Evolutionary conservation across 2,113 vertebrate genomes (phyloP), one percentile per base, ranked within the genome.

Genomic region (Stigmatopora nigra): DNA sequence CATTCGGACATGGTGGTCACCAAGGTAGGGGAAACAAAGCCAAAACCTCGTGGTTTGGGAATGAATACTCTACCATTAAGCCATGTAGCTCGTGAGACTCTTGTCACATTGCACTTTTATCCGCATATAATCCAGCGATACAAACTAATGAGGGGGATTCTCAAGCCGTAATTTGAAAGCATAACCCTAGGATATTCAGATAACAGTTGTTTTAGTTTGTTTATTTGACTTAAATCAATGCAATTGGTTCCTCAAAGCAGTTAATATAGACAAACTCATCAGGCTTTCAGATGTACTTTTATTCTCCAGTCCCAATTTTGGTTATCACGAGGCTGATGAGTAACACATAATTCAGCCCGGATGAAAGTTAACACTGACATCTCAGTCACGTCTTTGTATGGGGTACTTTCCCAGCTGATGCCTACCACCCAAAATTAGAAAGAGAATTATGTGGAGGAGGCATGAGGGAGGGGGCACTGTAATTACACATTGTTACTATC

Each of bases 401-500:
- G 67, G 84, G 83, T 82, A 82, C 82, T 87, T 82, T 86, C 85
- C 84, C 78, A 75, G 59, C 75, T 67, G 58, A 72, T 75, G 71
- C 62, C 68, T 61, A 63, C 20, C 58, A 60, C 70, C 67, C 57
- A 15, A 15, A 25, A 75, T 58, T 48, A 78, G 68, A 88, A 86
- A 80, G 76, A 80, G 67, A 74, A 78, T 77, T 84, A 87, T 82
- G 77, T 75, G 75, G 62, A 64, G 17, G 47, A 55, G 57, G 12
- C 52, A 63, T 65, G 58, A 47, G 78, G 56, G 45, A 65, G 68
- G 59, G 63, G 64, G 80, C 76, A 68, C 78, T 75, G 71, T 71
- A 87, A 85, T 87, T 83, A 85, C 78, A 88, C 84, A 86, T 87
- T 65, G 65, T 79, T 63, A 74, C 84, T 88, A 84, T 88, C 85